Percentiles rank a stretch among this genome's conserved stretches.
phyloP scores from a whole-genome alignment of 2,888 invertebrate genomes.

The Hirtodrosophila confusa region DNA sequence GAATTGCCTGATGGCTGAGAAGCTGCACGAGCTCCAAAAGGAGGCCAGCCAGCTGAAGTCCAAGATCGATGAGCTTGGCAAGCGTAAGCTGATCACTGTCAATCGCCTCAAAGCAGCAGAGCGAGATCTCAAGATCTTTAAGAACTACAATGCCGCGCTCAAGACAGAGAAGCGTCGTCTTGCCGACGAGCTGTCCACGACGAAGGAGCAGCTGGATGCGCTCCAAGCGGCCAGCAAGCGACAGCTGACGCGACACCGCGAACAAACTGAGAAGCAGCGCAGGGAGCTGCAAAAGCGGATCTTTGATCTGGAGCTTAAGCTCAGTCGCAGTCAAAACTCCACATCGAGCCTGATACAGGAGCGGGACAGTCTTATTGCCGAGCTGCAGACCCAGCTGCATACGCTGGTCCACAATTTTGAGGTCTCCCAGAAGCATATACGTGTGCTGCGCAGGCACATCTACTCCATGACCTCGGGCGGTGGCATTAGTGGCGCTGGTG shows the following conservation, averaged over 20 bases:
- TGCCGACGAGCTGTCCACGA: slow-evolving; percentile 69
- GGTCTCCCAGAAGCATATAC: slow-evolving; percentile 83
- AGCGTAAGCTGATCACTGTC: slow-evolving; percentile 71
- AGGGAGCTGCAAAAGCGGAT: slow-evolving; percentile 81
- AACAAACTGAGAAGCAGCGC: slow-evolving; percentile 81
- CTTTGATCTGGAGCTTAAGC: slow-evolving; percentile 81
- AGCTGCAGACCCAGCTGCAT: slow-evolving; percentile 82
- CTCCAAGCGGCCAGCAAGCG: slow-evolving; percentile 76
- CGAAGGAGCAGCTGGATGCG: slow-evolving; percentile 74
- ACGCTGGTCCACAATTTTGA: slow-evolving; percentile 82
- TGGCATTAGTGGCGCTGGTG: slow-evolving; percentile 11
- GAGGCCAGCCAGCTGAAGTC: slow-evolving; percentile 70
- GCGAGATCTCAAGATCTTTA: slow-evolving; percentile 80
- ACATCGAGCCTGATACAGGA: slow-evolving; percentile 81
- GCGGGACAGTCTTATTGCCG: slow-evolving; percentile 82
- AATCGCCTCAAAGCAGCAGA: slow-evolving; percentile 78
- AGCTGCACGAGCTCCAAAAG: slow-evolving; percentile 68
- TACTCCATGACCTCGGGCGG: slow-evolving; percentile 70
- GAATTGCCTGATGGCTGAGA: slow-evolving; percentile 74
- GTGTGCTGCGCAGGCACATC: slow-evolving; percentile 81
- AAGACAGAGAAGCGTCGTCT: slow-evolving; percentile 80
- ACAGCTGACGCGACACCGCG: slow-evolving; percentile 80
- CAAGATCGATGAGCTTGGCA: slow-evolving; percentile 80
- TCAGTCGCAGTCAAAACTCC: slow-evolving; percentile 82
- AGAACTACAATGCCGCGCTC: slow-evolving; percentile 77